A percentile compares a stretch with the other conserved stretches of the same genome.
These are phyloP conservation scores for Hydrozoanthus gracilis DNA, from an alignment of 92 coral and sea anemone species.

Conservation along the genomic window DNA sequence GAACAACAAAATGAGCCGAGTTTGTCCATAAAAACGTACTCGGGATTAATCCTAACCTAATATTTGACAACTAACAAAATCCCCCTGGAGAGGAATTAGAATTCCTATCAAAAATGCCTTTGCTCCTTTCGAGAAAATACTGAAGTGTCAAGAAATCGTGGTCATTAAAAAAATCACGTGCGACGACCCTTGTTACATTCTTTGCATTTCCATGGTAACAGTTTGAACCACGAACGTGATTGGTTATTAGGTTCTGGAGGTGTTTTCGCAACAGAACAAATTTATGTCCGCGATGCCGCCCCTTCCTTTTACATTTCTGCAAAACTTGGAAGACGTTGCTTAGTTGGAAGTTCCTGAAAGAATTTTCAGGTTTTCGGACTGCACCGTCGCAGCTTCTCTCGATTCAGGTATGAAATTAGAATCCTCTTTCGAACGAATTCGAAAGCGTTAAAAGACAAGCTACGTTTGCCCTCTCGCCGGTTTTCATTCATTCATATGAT, in stretches of 20 bases:
- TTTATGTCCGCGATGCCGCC: conserved; percentile 71
- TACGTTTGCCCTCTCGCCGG: conserved; percentile 1
- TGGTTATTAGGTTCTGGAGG: conserved; percentile 45
- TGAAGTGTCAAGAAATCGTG: conserved; percentile 32
- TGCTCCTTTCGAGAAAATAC: conserved; percentile 34
- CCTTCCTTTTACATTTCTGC: conserved; percentile 76
- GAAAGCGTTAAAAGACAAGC: neutral
- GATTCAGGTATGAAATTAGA: conserved; percentile 61
- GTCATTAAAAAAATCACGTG: conserved; percentile 50
- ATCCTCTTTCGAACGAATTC: neutral
- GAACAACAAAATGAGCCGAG: conserved; percentile 6
- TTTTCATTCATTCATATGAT: conserved; percentile 44
- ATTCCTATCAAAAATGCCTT: conserved; percentile 12
- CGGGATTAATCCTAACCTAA: conserved; percentile 34
- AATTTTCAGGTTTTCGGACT: conserved; percentile 75
- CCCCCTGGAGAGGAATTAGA: conserved; percentile 49
- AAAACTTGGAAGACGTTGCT: conserved; percentile 78
- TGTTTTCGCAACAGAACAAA: conserved; percentile 79
- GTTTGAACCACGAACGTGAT: neutral
- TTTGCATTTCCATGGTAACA: conserved; percentile 16
- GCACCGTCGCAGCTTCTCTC: conserved; percentile 80
- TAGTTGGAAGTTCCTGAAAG: conserved; percentile 60
- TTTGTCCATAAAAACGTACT: conserved; percentile 30
- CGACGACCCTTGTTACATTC: conserved; percentile 35
- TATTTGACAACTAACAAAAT: conserved; percentile 47